Percentiles rank a stretch among this genome's conserved stretches.
Evolutionary conservation across 2,888 invertebrate species (phyloP).

Genomic region (Synergus laeviventris): DNA sequence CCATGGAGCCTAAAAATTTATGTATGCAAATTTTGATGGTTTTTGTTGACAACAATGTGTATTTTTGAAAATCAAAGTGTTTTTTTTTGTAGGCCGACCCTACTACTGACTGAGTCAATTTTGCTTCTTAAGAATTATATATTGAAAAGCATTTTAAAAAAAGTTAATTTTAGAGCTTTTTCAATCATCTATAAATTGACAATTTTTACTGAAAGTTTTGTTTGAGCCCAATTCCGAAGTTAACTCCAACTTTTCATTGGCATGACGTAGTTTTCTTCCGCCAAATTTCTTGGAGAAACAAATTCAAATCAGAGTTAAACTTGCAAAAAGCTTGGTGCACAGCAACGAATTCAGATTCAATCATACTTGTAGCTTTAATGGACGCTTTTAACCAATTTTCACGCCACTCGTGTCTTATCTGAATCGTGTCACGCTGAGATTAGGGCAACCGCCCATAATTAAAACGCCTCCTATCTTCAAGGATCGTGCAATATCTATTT

Average conservation of each 20-base stretch:
- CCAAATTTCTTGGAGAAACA: neutral
- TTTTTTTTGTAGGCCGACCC: too few species aligned
- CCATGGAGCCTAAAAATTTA: too few species aligned
- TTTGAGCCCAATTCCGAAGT: conserved; percentile 14
- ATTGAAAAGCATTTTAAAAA: neutral
- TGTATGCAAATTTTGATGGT: too few species aligned
- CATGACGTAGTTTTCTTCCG: neutral
- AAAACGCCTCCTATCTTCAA: neutral
- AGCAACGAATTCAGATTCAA: neutral
- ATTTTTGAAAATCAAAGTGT: too few species aligned
- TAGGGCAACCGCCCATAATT: conserved; percentile 15
- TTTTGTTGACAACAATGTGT: too few species aligned
- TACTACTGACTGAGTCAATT: too few species aligned
- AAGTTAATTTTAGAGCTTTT: neutral
- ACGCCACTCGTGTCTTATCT: conserved; percentile 18
- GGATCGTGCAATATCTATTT: conserved; percentile 20
- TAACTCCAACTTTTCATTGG: neutral
- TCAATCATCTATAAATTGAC: neutral
- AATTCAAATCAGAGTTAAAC: neutral
- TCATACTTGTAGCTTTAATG: neutral
- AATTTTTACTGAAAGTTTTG: neutral
- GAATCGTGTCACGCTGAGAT: conserved; percentile 21
- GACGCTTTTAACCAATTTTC: neutral
- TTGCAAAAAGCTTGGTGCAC: conserved; percentile 5
- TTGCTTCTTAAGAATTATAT: neutral